Conservation (phyloP, 2,113 vertebrate genomes). For the Phrynosoma blainvillii region DNA sequence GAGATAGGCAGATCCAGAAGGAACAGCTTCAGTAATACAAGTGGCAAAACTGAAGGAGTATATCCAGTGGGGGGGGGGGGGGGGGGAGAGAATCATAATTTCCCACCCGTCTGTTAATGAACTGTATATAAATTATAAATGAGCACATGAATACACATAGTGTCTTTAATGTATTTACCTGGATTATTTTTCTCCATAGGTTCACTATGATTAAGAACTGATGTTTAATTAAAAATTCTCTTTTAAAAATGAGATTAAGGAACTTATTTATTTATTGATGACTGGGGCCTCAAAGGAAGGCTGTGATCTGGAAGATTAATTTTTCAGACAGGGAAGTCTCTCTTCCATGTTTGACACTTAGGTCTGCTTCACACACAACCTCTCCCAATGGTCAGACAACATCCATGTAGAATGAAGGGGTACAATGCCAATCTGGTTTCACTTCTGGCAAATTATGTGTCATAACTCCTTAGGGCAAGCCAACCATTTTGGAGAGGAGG, state of each 20-base stretch:
- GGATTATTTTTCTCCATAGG: constrained; percentile 2
- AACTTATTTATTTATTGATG: constrained; percentile 62
- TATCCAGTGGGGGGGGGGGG: constrained; percentile 23
- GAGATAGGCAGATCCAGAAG: constrained; percentile 17
- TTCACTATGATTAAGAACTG: constrained; percentile 45
- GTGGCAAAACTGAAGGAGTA: constrained; percentile 36
- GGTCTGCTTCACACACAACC: constrained; percentile 16
- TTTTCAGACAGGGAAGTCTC: background rate
- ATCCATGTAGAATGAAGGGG: background rate
- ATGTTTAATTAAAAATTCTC: constrained; percentile 64
- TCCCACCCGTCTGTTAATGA: constrained; percentile 47
- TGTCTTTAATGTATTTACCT: constrained; percentile 66
- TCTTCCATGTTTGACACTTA: constrained; percentile 25
- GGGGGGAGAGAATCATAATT: constrained; percentile 35
- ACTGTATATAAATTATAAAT: constrained; percentile 54
- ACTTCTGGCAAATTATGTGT: background rate
- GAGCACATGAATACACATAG: constrained; percentile 29
- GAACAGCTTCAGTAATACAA: constrained; percentile 25
- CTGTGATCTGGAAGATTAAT: constrained; percentile 6
- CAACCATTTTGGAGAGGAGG: background rate
- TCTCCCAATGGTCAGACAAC: background rate
- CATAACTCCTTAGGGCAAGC: background rate
- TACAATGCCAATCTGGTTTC: background rate
- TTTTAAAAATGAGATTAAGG: constrained; percentile 61
- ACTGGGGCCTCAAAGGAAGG: constrained; percentile 51